Conservation (phyloP, 2,797 vertebrate species). For the Sebastes matsubarae region DNA sequence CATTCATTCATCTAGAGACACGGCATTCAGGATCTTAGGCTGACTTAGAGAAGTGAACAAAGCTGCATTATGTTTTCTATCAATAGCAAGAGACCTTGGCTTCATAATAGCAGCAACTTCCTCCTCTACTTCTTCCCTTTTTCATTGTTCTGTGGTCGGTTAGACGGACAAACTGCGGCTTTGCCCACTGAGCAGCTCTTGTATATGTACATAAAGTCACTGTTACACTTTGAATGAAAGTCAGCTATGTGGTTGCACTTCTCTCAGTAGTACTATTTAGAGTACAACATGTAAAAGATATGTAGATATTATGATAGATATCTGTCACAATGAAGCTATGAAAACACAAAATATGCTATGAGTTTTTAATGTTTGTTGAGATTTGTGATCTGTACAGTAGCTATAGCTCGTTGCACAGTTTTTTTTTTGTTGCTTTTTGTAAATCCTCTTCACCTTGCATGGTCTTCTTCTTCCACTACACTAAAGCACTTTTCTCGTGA, state of each 20-base stretch:
- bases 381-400: conserved; percentile 34
- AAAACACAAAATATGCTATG: conserved; percentile 71
- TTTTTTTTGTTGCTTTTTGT: conserved; percentile 48
- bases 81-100: not conserved
- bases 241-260: conserved; percentile 55
- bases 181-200: not conserved
- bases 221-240: conserved; percentile 58
- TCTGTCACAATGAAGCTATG: conserved; percentile 79
- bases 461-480: conserved; percentile 87
- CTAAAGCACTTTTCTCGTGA: conserved; percentile 82
- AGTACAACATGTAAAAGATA: conserved; percentile 59
- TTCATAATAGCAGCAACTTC: not conserved
- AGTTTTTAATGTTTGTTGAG: conserved; percentile 11
- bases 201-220: conserved; percentile 1
- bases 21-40: not conserved
- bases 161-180: not conserved
- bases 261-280: conserved; percentile 72
- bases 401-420: not conserved
- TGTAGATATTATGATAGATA: conserved; percentile 64
- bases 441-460: conserved; percentile 52
- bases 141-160: not conserved
- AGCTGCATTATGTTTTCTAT: not conserved
- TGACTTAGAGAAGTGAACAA: not conserved
- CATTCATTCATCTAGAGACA: not conserved
- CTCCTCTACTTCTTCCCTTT: not conserved